Conservation (phyloP, 2,888 invertebrate genomes). For the Catonia carolina region DNA sequence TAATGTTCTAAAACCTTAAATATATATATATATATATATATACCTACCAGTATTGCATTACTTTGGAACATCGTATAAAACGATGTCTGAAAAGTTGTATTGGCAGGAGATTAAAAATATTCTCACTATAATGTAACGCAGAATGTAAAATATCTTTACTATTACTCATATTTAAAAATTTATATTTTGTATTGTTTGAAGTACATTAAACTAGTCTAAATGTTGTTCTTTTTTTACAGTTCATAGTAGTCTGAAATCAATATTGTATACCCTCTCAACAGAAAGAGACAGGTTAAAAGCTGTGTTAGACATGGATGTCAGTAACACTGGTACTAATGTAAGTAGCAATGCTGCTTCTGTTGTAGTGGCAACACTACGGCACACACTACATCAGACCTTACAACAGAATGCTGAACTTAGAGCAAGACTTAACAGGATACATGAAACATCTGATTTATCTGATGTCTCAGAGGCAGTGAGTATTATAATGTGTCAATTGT, state of each 20-base stretch:
- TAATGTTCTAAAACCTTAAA: too few relatives aligned
- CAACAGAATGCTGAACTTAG: slow-evolving; percentile 70
- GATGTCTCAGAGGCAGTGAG: slow-evolving; percentile 53
- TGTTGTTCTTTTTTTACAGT: slow-evolving; percentile 44
- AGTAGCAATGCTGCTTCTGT: slow-evolving; percentile 20
- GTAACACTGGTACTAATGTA: slow-evolving; percentile 40
- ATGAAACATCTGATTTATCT: slow-evolving; percentile 56
- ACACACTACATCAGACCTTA: slow-evolving; percentile 57
- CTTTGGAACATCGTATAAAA: too few relatives aligned
- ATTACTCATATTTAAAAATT: too few relatives aligned
- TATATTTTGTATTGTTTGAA: too few relatives aligned
- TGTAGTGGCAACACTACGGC: slow-evolving; percentile 51
- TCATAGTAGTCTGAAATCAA: slow-evolving; percentile 46
- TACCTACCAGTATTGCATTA: too few relatives aligned
- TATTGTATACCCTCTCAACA: slow-evolving; percentile 43
- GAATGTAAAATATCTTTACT: too few relatives aligned
- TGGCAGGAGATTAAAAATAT: too few relatives aligned
- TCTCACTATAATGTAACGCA: too few relatives aligned
- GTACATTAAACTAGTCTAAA: too few relatives aligned
- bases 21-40: too few relatives aligned
- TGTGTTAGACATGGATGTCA: slow-evolving; percentile 46
- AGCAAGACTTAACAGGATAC: slow-evolving; percentile 53
- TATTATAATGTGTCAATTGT: slow-evolving; percentile 22
- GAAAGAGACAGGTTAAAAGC: slow-evolving; percentile 58
- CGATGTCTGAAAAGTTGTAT: too few relatives aligned